Conservation (phyloP, 2,113 vertebrate genomes). For the Collichthys lucidus region DNA sequence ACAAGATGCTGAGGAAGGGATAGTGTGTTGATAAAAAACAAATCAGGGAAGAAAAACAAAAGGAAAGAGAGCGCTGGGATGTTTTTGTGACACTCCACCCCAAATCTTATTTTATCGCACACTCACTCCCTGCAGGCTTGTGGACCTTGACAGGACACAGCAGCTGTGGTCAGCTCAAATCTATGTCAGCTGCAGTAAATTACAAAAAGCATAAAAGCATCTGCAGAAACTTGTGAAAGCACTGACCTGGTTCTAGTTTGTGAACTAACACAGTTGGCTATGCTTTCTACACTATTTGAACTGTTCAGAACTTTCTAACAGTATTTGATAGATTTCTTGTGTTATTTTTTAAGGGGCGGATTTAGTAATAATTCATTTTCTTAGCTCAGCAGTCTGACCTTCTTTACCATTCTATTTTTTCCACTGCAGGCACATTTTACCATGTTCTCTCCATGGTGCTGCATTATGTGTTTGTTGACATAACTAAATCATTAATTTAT, state of each 20-base stretch:
- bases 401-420: neutral
- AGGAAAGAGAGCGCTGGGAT: neutral
- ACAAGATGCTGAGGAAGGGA: constrained; percentile 36
- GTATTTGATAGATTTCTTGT: neutral
- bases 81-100: neutral
- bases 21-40: constrained; percentile 15
- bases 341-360: neutral
- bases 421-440: neutral
- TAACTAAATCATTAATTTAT: neutral
- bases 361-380: neutral
- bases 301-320: neutral
- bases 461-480: neutral
- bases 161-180: constrained; percentile 13
- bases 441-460: neutral
- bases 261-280: constrained; percentile 6
- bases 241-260: neutral
- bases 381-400: neutral
- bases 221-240: neutral
- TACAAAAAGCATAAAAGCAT: constrained; percentile 1
- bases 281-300: neutral
- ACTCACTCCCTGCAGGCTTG: neutral
- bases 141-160: neutral
- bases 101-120: constrained; percentile 5
- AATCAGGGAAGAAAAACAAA: constrained; percentile 6
- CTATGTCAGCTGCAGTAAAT: constrained; percentile 2